Conservation (phyloP, 2,113 vertebrate genomes). For the Oxyura jamaicensis region DNA sequence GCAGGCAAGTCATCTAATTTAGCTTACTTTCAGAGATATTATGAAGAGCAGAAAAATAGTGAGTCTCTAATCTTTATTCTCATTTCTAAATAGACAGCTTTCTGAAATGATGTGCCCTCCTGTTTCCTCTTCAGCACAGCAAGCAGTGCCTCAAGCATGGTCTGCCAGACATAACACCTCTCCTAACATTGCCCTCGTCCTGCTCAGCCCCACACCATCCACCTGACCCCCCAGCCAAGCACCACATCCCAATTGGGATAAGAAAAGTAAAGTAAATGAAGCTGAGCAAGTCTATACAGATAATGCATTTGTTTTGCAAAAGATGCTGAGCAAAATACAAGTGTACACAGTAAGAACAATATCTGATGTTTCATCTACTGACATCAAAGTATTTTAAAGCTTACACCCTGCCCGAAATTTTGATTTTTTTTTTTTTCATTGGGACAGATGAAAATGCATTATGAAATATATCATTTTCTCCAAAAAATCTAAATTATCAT, state of each 20-base stretch:
- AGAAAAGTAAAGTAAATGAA: not conserved
- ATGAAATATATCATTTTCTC: not conserved
- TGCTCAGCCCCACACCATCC: not conserved
- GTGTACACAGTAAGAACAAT: not conserved
- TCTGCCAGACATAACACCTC: not conserved
- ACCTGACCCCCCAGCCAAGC: accelerated
- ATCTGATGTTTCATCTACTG: not conserved
- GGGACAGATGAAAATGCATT: not conserved
- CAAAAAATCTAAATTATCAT: not conserved
- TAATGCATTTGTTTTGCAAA: not conserved
- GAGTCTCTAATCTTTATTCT: not conserved
- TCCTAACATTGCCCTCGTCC: not conserved
- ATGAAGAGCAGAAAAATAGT: not conserved
- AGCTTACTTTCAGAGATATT: not conserved
- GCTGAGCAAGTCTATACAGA: not conserved
- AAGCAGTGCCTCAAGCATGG: not conserved
- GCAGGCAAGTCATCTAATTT: too few species aligned
- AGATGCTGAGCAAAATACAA: not conserved
- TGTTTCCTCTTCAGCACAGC: not conserved
- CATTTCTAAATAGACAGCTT: not conserved
- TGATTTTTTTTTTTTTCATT: not conserved
- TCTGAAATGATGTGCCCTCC: not conserved
- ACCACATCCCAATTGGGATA: not conserved
- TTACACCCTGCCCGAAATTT: not conserved
- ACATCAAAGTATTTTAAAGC: not conserved